Evolutionary conservation across 2,888 invertebrate genomes (phyloP), one percentile per base, ranked within the genome.

Genomic region (Parasteatoda lunata): DNA sequence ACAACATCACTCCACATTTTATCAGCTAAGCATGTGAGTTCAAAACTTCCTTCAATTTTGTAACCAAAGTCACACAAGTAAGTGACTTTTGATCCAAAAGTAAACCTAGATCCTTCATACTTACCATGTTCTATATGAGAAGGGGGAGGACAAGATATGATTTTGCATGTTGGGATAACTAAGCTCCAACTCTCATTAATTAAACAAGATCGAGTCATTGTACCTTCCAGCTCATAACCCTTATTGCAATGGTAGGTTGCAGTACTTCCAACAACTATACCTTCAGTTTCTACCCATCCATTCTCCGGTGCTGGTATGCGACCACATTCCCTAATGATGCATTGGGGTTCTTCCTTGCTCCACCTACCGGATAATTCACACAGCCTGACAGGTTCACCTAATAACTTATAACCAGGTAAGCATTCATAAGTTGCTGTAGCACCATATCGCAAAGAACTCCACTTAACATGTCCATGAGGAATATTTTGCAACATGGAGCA

Each of bases 1-100:
- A 90, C 89, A 15, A 89, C 84, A 45, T 90, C 90, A 15, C 90
- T 90, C 91, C 91, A 91, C 64, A 90, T 90, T 54, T 90, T 91
- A 73, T 91, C 90, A 59, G 90, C 89, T 49, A 90, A 89, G 72
- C 91, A 91, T 5, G 11, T 51, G 3, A 80, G 66, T 11, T 64
- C 54, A 7, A 77, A 15, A 64, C 54, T 52, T 47, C 89, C 89
- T 52, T 73, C 70, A 9, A 89, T 54, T 68, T 82, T 77, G 15
- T 84, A 89, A 7, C 89, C 89, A 30, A 78, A 54, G 49, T 89
- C 83, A 77, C 83, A 90, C 88, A 13, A 70, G 69, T 90, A 90
- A 6, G 83, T 70, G 3, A 89, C 85, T 13, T 64, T 70, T 7
- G 88, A 78, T 8, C 85, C 86, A 49, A 76, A 82, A 9, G 69